A percentile compares a stretch with the other conserved stretches of the same genome.
Evolutionary conservation across 2,888 invertebrate species (phyloP).

Genomic region (Perizoma affinitatum): DNA sequence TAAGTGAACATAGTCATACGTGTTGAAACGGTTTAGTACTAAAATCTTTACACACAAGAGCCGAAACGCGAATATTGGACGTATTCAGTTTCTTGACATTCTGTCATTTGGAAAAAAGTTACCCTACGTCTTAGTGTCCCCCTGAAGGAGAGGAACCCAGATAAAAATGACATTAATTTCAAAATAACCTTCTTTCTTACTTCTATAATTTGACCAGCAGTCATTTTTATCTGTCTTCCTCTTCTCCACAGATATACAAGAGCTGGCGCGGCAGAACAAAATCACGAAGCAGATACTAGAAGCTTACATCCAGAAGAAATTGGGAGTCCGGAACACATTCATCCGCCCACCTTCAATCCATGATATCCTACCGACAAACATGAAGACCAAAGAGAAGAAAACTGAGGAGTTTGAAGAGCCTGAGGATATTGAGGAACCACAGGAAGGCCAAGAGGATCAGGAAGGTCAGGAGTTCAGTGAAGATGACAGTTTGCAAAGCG

Average conservation of each 20-base stretch:
- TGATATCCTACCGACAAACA: conserved; percentile 85
- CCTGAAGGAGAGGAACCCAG: conserved; percentile 70
- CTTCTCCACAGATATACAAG: conserved; percentile 80
- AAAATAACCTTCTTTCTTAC: conserved; percentile 40
- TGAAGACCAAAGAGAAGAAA: conserved; percentile 46
- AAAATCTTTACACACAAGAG: no score
- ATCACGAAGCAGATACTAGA: conserved; percentile 91
- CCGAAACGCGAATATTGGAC: no score
- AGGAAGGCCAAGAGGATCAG: conserved; percentile 42
- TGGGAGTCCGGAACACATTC: conserved; percentile 83
- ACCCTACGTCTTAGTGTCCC: conserved; percentile 5
- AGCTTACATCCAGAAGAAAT: conserved; percentile 87
- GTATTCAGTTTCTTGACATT: not conserved
- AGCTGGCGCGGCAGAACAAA: conserved; percentile 89
- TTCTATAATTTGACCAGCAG: conserved; percentile 52
- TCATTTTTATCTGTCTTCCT: conserved; percentile 83
- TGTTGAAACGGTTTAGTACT: no score
- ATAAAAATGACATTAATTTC: conserved; percentile 78
- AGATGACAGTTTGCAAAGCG: conserved; percentile 86
- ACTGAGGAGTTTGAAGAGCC: conserved; percentile 38
- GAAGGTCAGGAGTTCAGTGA: conserved; percentile 57
- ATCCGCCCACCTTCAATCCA: conserved; percentile 85
- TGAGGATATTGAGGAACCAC: conserved; percentile 16
- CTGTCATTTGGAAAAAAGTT: not conserved
- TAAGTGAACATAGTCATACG: no score